These are phyloP conservation scores for Phaethon lepturus DNA, from an alignment of 2,113 vertebrate species.

Conservation along the genomic window DNA sequence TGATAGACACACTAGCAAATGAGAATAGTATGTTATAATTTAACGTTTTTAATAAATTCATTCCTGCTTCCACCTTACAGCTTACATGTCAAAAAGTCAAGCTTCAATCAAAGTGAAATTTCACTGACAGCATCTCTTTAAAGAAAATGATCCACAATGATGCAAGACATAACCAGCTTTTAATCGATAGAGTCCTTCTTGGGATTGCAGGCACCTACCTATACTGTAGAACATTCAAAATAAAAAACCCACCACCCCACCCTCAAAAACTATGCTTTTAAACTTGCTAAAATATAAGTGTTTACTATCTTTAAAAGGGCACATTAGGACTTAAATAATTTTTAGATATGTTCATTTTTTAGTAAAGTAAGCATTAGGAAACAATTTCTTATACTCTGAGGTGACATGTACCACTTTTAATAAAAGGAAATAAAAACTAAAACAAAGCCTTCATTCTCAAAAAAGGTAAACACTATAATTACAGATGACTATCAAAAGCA, in stretches of 20 bases:
- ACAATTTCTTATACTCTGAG: neutral
- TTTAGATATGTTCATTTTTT: neutral
- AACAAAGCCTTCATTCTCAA: neutral
- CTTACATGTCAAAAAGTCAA: neutral
- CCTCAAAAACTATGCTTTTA: neutral
- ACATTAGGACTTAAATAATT: neutral
- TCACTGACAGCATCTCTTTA: neutral
- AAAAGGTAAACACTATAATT: neutral
- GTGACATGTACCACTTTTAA: neutral
- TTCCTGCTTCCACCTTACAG: neutral
- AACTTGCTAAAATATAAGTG: neutral
- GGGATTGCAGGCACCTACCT: neutral
- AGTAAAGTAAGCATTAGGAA: neutral
- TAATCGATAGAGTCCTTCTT: neutral
- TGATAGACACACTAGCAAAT: neutral
- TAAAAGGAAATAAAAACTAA: neutral
- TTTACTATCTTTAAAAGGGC: neutral
- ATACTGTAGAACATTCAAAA: neutral
- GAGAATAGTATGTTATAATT: neutral
- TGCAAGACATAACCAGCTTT: neutral
- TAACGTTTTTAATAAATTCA: neutral
- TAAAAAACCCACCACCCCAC: rapidly evolving
- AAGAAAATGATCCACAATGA: neutral
- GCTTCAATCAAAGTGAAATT: neutral
- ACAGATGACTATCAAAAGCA: neutral